Percentiles rank a stretch among this genome's conserved stretches.
These are phyloP conservation scores for Sphyrna mokarran DNA, from an alignment of 2,113 vertebrate genomes.

Conservation along the genomic window DNA sequence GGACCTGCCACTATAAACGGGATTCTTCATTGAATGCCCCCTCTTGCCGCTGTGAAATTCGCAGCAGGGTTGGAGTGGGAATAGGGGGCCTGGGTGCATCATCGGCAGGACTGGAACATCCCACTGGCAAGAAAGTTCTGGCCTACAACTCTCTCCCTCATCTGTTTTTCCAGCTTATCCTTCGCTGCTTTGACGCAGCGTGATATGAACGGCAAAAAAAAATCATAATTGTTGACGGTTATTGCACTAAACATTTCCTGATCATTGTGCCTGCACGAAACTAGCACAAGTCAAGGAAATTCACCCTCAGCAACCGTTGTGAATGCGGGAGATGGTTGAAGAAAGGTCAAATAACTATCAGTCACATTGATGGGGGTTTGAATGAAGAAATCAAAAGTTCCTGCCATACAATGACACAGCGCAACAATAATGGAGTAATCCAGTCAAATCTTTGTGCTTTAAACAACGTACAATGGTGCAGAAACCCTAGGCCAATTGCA, in stretches of 20 bases:
- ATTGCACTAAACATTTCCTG: neutral
- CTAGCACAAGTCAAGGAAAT: neutral
- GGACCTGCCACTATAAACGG: no score
- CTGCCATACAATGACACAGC: neutral
- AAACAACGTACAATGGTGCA: neutral
- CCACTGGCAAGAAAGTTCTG: no score
- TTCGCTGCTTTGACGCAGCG: no score
- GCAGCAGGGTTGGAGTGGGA: no score
- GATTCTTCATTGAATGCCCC: no score
- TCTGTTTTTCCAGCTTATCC: neutral
- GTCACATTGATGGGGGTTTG: neutral
- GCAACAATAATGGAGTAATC: neutral
- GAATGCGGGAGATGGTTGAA: neutral
- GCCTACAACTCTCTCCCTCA: neutral
- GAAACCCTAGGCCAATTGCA: neutral
- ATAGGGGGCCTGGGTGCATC: no score
- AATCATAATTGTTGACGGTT: neutral
- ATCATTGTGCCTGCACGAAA: neutral
- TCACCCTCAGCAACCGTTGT: neutral
- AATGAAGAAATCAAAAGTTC: neutral
- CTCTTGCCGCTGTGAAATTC: no score
- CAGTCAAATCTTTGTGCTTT: neutral
- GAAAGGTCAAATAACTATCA: neutral
- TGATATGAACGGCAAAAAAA: neutral
- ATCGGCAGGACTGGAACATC: no score